Evolutionary conservation across 2,888 invertebrate species (phyloP).

Genomic region (Epistrophe eligans): DNA sequence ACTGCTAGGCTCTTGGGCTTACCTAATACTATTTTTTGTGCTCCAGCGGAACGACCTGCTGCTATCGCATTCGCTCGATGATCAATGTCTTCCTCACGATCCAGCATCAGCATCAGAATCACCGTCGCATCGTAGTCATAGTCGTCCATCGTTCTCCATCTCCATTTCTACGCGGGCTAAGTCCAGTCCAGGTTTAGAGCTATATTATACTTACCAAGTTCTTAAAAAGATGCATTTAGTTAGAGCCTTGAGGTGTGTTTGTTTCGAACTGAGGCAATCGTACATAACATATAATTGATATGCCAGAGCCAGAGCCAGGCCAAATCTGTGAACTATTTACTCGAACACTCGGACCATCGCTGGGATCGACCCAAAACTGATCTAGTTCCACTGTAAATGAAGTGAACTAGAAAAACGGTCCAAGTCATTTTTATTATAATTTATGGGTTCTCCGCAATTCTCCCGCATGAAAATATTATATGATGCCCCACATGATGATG

Average conservation of each 20-base stretch:
- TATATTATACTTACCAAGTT: neutral
- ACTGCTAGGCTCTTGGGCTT: neutral
- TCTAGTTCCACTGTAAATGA: constrained; percentile 37
- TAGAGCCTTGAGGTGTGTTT: constrained; percentile 40
- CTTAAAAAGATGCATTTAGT: constrained; percentile 2
- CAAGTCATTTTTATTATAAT: constrained; percentile 36
- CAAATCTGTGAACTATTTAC: constrained; percentile 31
- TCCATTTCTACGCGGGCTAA: neutral
- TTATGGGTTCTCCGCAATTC: constrained; percentile 39
- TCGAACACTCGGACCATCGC: neutral
- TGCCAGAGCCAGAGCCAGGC: too few species aligned
- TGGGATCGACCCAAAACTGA: constrained; percentile 26
- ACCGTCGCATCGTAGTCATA: too few species aligned
- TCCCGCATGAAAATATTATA: constrained; percentile 18
- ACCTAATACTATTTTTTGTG: constrained; percentile 11
- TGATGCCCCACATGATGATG: constrained; percentile 41
- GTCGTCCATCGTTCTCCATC: constrained; percentile 3
- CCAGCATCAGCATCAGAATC: constrained; percentile 2
- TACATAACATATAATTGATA: constrained; percentile 19
- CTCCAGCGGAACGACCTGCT: constrained; percentile 4
- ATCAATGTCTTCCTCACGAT: constrained; percentile 65
- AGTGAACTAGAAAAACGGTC: constrained; percentile 46
- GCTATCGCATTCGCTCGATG: constrained; percentile 53
- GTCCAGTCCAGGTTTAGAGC: neutral
- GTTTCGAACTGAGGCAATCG: constrained; percentile 3